A percentile compares a stretch with the other conserved stretches of the same genome.
Conservation (phyloP, 2,113 vertebrate species). For the Eretmochelys imbricata region DNA sequence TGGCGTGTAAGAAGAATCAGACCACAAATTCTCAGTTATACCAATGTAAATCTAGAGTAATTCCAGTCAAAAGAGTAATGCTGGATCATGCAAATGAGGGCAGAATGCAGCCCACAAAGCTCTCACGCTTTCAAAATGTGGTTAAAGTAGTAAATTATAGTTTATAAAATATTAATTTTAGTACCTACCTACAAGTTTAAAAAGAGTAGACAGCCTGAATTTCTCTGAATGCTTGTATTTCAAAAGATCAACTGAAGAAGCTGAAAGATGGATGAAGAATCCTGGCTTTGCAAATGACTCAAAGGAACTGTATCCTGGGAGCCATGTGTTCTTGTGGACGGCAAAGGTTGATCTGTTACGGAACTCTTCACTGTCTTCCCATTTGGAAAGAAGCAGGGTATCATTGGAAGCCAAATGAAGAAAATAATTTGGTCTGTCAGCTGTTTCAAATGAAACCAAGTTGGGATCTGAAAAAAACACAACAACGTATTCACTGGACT, state of each 20-base stretch:
- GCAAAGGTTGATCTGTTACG: constrained; percentile 88
- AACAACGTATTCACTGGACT: not conserved
- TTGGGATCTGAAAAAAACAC: constrained; percentile 82
- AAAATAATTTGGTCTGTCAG: constrained; percentile 94
- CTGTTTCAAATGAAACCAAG: constrained; percentile 90
- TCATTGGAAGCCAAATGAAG: constrained; percentile 79
- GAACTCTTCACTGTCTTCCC: constrained; percentile 83
- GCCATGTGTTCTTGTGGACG: constrained; percentile 90
- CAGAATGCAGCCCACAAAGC: not conserved
- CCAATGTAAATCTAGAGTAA: not conserved
- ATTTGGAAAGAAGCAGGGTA: constrained; percentile 86
- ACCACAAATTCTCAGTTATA: not conserved
- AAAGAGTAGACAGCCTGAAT: constrained; percentile 89
- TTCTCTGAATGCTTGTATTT: constrained; percentile 86
- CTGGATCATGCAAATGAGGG: not conserved
- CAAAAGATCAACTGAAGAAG: constrained; percentile 79
- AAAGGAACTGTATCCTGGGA: constrained; percentile 87
- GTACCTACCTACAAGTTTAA: constrained; percentile 87
- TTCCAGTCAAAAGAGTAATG: not conserved
- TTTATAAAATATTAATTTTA: not conserved
- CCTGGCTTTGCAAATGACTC: constrained; percentile 90
- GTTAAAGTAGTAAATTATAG: not conserved
- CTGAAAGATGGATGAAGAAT: constrained; percentile 84
- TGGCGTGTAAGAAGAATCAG: not conserved
- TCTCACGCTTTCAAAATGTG: not conserved